Conservation (phyloP, 2,113 vertebrate species). For the Sturnira hondurensis region DNA sequence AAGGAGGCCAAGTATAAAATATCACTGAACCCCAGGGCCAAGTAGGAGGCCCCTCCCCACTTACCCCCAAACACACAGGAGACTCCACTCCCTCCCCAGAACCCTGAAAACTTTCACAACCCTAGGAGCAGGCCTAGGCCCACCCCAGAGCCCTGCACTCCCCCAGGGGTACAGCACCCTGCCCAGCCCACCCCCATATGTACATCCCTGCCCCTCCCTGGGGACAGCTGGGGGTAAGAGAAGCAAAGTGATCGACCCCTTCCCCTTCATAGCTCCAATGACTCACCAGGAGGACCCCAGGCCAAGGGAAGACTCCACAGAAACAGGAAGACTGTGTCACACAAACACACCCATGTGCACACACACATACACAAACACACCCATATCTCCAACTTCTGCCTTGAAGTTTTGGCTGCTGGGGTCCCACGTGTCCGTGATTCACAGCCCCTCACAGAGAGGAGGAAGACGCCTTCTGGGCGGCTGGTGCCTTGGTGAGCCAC, state of each 20-base stretch:
- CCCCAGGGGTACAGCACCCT: constrained; percentile 57
- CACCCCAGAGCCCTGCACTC: constrained; percentile 33
- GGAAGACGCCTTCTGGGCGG: constrained; percentile 31
- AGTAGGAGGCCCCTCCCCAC: constrained; percentile 66
- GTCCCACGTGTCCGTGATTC: constrained; percentile 38
- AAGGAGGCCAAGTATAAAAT: constrained; percentile 57
- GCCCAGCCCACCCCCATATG: constrained; percentile 69
- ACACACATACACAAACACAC: neutral
- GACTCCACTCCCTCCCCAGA: constrained; percentile 63
- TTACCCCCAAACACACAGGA: constrained; percentile 58
- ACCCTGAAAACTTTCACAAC: constrained; percentile 73
- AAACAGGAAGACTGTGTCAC: constrained; percentile 15
- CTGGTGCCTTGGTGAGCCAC: constrained; percentile 58
- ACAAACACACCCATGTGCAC: neutral
- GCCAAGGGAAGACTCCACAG: constrained; percentile 69
- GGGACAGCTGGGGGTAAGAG: constrained; percentile 59
- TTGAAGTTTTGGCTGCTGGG: constrained; percentile 65
- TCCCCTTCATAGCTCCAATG: constrained; percentile 73
- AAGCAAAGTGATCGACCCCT: constrained; percentile 55
- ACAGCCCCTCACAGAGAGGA: constrained; percentile 52
- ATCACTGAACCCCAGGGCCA: constrained; percentile 51
- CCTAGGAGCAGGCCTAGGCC: constrained; percentile 46
- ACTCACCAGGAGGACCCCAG: constrained; percentile 66
- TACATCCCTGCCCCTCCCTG: constrained; percentile 54
- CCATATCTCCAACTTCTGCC: constrained; percentile 55